A percentile compares a stretch with the other conserved stretches of the same genome.
Conservation (phyloP, 2,113 vertebrate genomes). For the Pseudopodoces humilis region DNA sequence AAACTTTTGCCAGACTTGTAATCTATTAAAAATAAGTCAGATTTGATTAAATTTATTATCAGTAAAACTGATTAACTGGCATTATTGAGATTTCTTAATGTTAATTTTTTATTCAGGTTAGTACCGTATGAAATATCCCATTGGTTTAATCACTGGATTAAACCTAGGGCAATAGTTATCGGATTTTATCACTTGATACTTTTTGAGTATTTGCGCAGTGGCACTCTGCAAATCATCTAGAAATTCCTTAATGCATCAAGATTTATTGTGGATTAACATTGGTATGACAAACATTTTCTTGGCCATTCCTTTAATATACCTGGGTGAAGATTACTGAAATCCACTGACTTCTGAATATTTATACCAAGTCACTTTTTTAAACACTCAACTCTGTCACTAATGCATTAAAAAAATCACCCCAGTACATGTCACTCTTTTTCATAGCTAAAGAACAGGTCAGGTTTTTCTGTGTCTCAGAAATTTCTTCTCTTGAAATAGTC, state of each 20-base stretch:
- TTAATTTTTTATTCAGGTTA: conserved; percentile 10
- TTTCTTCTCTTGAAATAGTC: background rate
- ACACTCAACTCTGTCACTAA: background rate
- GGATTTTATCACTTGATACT: conserved; percentile 28
- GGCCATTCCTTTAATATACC: background rate
- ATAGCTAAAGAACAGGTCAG: background rate
- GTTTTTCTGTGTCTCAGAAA: background rate
- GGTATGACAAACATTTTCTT: background rate
- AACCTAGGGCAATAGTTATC: background rate
- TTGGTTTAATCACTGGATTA: conserved; percentile 49
- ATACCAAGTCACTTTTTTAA: background rate
- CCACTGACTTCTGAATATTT: background rate
- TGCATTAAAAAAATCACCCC: background rate
- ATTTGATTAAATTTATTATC: conserved; percentile 14
- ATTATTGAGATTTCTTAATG: background rate
- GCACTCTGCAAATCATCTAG: conserved; percentile 9
- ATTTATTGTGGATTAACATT: conserved; percentile 19
- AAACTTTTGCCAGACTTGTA: background rate
- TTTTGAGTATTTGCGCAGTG: conserved; percentile 46
- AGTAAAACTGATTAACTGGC: background rate
- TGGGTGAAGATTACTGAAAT: background rate
- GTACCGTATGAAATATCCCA: background rate
- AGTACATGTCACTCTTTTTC: background rate
- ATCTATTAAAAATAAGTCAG: background rate
- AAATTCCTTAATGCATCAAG: conserved; percentile 34